These are phyloP conservation scores for Melanotaenia boesemani DNA, from an alignment of 2,797 vertebrate species.

Conservation along the genomic window DNA sequence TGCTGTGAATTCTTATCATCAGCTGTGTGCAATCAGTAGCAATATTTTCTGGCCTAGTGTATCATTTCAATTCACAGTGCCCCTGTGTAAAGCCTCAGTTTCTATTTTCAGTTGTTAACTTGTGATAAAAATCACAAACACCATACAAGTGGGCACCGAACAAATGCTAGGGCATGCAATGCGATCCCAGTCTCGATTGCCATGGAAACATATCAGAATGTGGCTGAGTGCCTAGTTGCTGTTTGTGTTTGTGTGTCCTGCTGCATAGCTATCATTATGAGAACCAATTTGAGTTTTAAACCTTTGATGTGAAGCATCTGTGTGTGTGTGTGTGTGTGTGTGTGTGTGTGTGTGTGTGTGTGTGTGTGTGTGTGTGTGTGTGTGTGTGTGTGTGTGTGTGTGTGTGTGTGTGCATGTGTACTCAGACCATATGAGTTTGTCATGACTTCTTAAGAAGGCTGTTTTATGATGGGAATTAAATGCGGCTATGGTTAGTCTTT, in stretches of 20 bases:
- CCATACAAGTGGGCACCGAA: conserved; percentile 75
- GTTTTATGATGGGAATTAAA: conserved; percentile 15
- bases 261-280: conserved; percentile 39
- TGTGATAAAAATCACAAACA: conserved; percentile 76
- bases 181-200: conserved; percentile 78
- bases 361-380: not conserved
- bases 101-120: conserved; percentile 82
- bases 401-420: conserved; percentile 4
- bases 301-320: conserved; percentile 17
- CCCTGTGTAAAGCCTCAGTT: conserved; percentile 62
- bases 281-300: conserved; percentile 48
- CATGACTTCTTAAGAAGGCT: conserved; percentile 17
- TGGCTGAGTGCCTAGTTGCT: conserved; percentile 71
- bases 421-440: conserved; percentile 13
- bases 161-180: conserved; percentile 76
- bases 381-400: not conserved
- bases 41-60: conserved; percentile 51
- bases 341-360: not conserved
- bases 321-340: not conserved
- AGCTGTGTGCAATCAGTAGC: conserved; percentile 73
- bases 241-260: conserved; percentile 53
- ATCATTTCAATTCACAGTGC: conserved; percentile 62
- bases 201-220: conserved; percentile 80
- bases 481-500: not conserved
- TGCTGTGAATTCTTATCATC: conserved; percentile 61